These are phyloP conservation scores for Hydrophis major DNA, from an alignment of 2,797 vertebrate genomes.

Conservation along the genomic window DNA sequence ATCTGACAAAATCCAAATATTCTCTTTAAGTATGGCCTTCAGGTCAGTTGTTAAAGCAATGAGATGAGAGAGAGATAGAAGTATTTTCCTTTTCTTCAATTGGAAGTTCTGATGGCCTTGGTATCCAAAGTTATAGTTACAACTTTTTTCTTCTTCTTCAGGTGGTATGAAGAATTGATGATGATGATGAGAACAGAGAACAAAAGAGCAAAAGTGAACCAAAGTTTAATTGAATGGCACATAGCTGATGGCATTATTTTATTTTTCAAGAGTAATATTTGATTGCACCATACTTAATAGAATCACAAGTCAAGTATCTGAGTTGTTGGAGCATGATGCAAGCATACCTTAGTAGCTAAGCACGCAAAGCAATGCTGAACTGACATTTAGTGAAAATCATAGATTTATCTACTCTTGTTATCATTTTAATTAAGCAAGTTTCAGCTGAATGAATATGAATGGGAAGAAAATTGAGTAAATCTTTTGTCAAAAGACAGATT, in stretches of 20 bases:
- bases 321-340: constrained; percentile 1
- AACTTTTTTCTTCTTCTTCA: neutral
- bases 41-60: neutral
- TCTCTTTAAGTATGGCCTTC: too few relatives aligned
- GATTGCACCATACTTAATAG: neutral
- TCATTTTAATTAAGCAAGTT: constrained; percentile 34
- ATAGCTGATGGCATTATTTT: neutral
- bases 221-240: too few relatives aligned
- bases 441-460: constrained; percentile 32
- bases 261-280: neutral
- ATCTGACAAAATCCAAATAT: neutral
- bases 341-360: neutral
- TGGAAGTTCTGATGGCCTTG: neutral
- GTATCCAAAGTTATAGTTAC: neutral
- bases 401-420: neutral
- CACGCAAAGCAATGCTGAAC: neutral
- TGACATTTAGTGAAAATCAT: neutral
- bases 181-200: neutral
- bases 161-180: neutral
- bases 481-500: constrained; percentile 28
- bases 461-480: constrained; percentile 31
- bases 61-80: neutral
- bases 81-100: neutral
- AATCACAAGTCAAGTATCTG: neutral
- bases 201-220: neutral